Percentiles rank a stretch among this genome's conserved stretches.
phyloP scores from a whole-genome alignment of 2,113 vertebrate species.

The Phylloscopus whistleri region DNA sequence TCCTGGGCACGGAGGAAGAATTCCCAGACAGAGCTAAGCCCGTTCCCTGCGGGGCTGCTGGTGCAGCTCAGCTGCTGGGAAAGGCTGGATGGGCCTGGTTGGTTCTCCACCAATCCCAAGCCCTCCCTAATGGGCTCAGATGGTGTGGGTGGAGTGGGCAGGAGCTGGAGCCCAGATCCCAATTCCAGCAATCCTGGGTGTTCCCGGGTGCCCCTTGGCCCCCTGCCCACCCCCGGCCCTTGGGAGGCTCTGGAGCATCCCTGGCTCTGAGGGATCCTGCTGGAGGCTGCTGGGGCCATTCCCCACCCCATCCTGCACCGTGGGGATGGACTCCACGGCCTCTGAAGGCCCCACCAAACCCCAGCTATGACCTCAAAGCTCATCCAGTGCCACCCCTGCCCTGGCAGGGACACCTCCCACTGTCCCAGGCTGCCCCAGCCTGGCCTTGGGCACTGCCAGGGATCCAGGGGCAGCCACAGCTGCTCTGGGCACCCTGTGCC shows the following conservation, averaged over 20 bases:
- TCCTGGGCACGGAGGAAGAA: background rate
- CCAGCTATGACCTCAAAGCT: background rate
- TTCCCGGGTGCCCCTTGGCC: background rate
- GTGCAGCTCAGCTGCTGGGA: background rate
- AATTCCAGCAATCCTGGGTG: background rate
- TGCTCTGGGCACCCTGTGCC: too few relatives aligned
- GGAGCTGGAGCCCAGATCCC: background rate
- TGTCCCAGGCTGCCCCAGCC: too few relatives aligned
- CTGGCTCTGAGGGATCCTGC: background rate
- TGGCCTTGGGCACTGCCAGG: too few relatives aligned
- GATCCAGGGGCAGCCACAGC: too few relatives aligned
- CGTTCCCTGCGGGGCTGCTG: background rate
- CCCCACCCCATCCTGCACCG: background rate
- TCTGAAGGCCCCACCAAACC: background rate
- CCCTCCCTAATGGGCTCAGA: background rate
- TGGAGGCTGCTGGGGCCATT: background rate
- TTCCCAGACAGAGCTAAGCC: background rate
- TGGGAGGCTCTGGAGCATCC: background rate
- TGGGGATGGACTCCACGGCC: background rate
- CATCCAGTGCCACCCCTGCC: too few relatives aligned
- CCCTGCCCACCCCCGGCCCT: accelerated
- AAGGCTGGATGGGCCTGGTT: background rate
- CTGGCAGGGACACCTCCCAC: too few relatives aligned
- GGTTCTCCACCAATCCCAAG: background rate
- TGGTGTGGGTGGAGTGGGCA: background rate